phyloP scores from a whole-genome alignment of 2,888 invertebrate genomes.

The Apamea monoglypha region DNA sequence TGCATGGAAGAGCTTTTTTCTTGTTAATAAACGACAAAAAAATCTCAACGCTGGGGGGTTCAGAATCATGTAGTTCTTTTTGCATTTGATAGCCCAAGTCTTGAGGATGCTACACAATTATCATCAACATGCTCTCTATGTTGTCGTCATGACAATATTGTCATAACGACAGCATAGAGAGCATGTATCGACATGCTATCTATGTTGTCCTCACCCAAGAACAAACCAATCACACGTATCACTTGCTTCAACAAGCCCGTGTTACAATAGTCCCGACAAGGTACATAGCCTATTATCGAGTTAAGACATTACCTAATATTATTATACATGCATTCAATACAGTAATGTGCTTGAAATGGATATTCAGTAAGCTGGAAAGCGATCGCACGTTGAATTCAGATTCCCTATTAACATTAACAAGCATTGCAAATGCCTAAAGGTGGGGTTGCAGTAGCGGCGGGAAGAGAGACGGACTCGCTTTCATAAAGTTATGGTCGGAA shows the following conservation, averaged over 20 bases:
- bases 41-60: no score
- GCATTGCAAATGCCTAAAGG: conserved; percentile 75
- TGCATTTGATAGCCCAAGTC: not conserved
- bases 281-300: conserved; percentile 48
- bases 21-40: no score
- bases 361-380: conserved; percentile 83
- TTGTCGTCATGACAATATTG: not conserved
- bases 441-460: conserved; percentile 54
- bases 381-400: conserved; percentile 82
- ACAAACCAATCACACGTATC: conserved; percentile 1
- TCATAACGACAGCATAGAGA: not conserved
- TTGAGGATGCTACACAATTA: not conserved
- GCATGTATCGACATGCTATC: not conserved
- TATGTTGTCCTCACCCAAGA: not conserved
- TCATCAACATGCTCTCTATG: not conserved
- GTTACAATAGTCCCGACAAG: not conserved
- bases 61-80: no score
- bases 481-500: not conserved
- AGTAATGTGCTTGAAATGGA: conserved; percentile 77
- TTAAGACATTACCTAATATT: conserved; percentile 66
- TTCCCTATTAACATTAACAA: conserved; percentile 84
- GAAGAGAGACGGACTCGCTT: not conserved
- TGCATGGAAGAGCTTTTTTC: no score
- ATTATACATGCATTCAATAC: conserved; percentile 75
- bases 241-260: not conserved